Percentiles rank a stretch among this genome's conserved stretches.
These are phyloP conservation scores for Trichechus manatus DNA, from an alignment of 2,113 vertebrate species.

Conservation along the genomic window DNA sequence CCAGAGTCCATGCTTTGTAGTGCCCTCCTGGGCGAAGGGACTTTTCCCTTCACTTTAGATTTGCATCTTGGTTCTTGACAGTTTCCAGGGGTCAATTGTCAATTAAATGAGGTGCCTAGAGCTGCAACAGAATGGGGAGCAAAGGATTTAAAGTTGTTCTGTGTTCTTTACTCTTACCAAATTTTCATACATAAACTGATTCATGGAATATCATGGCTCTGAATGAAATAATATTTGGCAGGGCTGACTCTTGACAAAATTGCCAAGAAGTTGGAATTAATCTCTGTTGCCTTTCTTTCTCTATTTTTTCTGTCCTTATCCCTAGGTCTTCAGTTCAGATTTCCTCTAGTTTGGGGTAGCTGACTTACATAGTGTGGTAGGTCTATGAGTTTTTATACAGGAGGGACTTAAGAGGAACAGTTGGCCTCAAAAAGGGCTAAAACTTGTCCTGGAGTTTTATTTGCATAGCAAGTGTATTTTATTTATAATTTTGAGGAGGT, in stretches of 20 bases:
- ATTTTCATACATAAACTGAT: background rate
- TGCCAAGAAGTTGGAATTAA: background rate
- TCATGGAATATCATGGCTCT: background rate
- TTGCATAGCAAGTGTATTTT: background rate
- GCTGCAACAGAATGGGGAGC: background rate
- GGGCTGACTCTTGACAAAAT: background rate
- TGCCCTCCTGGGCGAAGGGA: accelerated
- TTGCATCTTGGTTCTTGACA: background rate
- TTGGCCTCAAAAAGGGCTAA: background rate
- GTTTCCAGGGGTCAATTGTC: background rate
- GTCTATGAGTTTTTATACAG: background rate
- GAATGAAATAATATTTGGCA: background rate
- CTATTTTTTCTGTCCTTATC: background rate
- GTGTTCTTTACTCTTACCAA: background rate
- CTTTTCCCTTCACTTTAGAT: background rate
- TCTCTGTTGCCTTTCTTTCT: background rate
- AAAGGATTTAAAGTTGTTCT: background rate
- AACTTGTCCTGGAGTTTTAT: background rate
- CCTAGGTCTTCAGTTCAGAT: background rate
- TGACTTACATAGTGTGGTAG: background rate
- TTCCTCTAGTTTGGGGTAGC: background rate
- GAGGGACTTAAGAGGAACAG: background rate
- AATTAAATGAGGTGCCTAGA: background rate
- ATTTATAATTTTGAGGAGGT: background rate
- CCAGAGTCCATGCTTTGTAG: background rate